These are phyloP conservation scores for Campoletis sonorensis DNA, from an alignment of 1,140 invertebrate genomes.

Conservation along the genomic window DNA sequence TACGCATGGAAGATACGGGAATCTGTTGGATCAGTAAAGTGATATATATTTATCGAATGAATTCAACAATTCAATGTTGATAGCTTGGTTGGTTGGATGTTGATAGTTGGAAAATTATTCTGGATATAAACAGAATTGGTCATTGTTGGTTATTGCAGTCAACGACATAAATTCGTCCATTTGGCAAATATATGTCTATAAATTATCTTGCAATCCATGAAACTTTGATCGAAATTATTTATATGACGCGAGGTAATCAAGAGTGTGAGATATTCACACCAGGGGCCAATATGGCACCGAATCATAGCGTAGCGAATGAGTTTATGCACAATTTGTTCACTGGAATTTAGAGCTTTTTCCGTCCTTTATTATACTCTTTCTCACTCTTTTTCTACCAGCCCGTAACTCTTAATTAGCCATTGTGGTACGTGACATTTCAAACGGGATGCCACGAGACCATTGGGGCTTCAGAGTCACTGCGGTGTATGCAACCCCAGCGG, in stretches of 20 bases:
- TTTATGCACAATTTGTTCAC: constrained; percentile 39
- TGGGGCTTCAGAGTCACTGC: constrained; percentile 4
- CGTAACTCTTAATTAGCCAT: constrained; percentile 49
- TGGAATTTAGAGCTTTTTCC: constrained; percentile 30
- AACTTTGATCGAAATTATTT: constrained; percentile 18
- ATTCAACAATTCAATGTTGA: not conserved
- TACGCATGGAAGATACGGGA: too few relatives aligned
- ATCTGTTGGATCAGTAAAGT: too few relatives aligned
- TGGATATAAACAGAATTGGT: not conserved
- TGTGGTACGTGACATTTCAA: constrained; percentile 48
- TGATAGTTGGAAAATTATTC: not conserved
- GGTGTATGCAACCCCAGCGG: constrained; percentile 22
- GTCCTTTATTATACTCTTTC: not conserved
- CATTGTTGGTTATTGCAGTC: not conserved
- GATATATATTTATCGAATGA: too few relatives aligned
- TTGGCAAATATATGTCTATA: not conserved
- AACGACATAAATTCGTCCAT: not conserved
- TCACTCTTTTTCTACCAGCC: constrained; percentile 19
- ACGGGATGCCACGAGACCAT: constrained; percentile 41
- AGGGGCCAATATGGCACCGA: not conserved
- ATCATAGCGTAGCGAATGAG: constrained; percentile 4
- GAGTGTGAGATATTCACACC: not conserved
- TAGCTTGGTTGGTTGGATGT: too few relatives aligned
- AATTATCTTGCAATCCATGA: not conserved
- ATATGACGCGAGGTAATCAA: not conserved